Conservation (phyloP, 2,888 invertebrate genomes). For the Phyllotreta cruciferae region DNA sequence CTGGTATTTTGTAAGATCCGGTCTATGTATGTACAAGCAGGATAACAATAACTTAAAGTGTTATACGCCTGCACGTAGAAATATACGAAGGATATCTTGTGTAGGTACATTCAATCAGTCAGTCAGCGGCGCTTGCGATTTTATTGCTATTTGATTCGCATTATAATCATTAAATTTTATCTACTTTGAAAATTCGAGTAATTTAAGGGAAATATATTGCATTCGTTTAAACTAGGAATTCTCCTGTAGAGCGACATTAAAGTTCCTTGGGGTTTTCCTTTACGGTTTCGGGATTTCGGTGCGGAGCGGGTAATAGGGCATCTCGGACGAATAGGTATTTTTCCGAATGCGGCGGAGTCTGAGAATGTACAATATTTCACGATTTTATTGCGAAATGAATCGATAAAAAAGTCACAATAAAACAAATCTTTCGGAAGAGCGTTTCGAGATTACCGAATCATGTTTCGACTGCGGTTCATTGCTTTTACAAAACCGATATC, state of each 20-base stretch:
- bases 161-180: too few species aligned
- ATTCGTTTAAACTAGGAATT: too few species aligned
- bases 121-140: too few species aligned
- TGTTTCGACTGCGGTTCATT: conserved; percentile 46
- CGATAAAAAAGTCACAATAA: conserved; percentile 40
- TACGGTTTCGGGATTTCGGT: conserved; percentile 11
- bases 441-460: conserved; percentile 44
- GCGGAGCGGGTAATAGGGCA: conserved; percentile 22
- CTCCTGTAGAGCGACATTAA: neutral
- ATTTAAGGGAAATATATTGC: too few species aligned
- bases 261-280: conserved; percentile 13
- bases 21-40: too few species aligned
- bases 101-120: too few species aligned
- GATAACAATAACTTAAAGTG: too few species aligned
- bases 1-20: too few species aligned
- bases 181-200: too few species aligned
- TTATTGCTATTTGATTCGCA: too few species aligned
- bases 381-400: conserved; percentile 36
- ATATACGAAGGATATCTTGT: too few species aligned
- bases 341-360: conserved; percentile 17
- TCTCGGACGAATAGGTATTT: conserved; percentile 27
- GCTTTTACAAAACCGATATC: conserved; percentile 47
- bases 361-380: conserved; percentile 33
- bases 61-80: too few species aligned
- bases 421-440: conserved; percentile 46